Base-by-base conservation (phyloP, 2,797 vertebrate genomes). In the Meda fulgida region DNA sequence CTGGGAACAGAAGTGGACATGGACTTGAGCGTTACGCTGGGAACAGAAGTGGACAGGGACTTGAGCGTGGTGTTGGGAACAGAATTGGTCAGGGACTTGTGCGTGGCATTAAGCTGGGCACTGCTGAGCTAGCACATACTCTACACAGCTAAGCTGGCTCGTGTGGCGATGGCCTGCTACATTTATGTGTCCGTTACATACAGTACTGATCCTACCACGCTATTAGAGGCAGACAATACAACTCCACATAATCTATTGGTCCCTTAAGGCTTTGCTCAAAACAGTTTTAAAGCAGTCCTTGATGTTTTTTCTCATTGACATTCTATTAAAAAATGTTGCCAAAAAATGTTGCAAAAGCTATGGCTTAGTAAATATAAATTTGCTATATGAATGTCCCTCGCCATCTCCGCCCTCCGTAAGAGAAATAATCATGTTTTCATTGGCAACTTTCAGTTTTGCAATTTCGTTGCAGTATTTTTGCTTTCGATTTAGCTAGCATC, bases 361-460 rank as follows among this genome's bases (percentile, higher is more conserved):
- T 96, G 94, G 94, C 95, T 96, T 95, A 91, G 93, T 93, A 93
- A 93, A 93, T 92, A 93, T 94, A 90, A 83, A 53, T 90, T 93
- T 94, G 92, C 92, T 94, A 92, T 93, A 84, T 70, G 91, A 91
- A 93, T 88, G 90, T 86, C 93, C 86, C 86, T 90, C 91, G 89
- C 78, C 46, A 16, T 46, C 13, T 16, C 5, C 46, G 86, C 78
- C 53, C 43, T 69, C 69, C 11, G 60, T 58, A 48, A 83, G 48
- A 29, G 11, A 3, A 90, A 87, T 89, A 86, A 89, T 55, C 10
- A 1, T 72, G 71, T 48, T 48, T 58, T 58, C 23, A 65, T 4
- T 14, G 53, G 53, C 51, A 16, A 77, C 48, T 77, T 63, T 55
- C 60, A 16, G 51, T 21, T 53, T 3, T 4, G 53, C 53, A 5